Base-by-base conservation (phyloP, 2,888 invertebrate genomes). In the Ormyrus nitidulus region DNA sequence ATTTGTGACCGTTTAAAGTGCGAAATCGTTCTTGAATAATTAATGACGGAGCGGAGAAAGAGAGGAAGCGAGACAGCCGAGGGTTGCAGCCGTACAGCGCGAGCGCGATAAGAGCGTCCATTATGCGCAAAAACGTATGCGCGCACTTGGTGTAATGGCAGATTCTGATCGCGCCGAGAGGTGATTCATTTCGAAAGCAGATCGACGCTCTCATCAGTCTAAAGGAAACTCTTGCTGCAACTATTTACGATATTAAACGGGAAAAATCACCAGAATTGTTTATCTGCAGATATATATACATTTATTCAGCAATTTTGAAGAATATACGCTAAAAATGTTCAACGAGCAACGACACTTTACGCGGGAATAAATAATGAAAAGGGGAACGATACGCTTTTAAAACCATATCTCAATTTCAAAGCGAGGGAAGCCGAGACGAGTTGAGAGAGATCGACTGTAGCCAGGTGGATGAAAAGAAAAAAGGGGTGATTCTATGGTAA, bases 11-110 rank as follows among this genome's bases (percentile, higher is more conserved):
- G 65, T 70, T 75, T 75, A 79, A 74, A 69, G 73, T 79, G 70
- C 70, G 65, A 79, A 75, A 66, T 79, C 75, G 75, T 79, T 79
- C 75, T 61, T 75, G 75, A 79, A 79, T 79, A 79, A 75, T 75
- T 79, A 79, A 79, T 79, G 64, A 71, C 49, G 51, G 13, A 59
- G 13, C 5, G 69, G 53, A 19, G 8, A 70, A 6, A 59, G 49
- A 9, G 62, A 59, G 48, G 48, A 44, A 51, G 19, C 9, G 44
- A 69, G 61, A 66, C 19, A 2, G 13, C 19, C 11, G 34, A 69
- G 34, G 51, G 8, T 44, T 44, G 11, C 4, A 34, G 11, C 9
- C 9, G 53, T 51, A 61, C 19, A 58, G 34, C 44, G 54, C 34
- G 59, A 75, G 49, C 44, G 49, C 77, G 77, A 77, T 77, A 77